Evolutionary conservation across 2,797 vertebrate species (phyloP).

Genomic region (Euphonia xanthogaster): DNA sequence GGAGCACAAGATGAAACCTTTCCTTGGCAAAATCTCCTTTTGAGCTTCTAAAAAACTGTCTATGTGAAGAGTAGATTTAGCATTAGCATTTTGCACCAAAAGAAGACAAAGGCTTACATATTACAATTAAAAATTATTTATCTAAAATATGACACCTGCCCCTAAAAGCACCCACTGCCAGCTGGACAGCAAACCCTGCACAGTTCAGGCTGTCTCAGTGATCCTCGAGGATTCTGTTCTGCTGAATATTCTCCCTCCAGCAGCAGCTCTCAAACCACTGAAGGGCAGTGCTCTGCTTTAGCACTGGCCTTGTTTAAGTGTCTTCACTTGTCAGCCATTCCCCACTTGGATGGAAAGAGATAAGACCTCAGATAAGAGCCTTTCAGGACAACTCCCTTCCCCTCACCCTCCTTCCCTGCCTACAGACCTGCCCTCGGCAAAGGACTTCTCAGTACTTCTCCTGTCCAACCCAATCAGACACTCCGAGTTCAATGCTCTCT

Average conservation of each 20-base stretch:
- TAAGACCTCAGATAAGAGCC: not conserved
- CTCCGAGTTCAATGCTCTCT: not conserved
- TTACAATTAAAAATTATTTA: not conserved
- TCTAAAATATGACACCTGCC: not conserved
- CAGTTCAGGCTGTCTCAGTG: not conserved
- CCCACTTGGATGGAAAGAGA: not conserved
- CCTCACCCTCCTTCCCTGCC: not conserved
- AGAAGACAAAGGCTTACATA: not conserved
- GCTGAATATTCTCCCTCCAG: not conserved
- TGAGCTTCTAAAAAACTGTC: not conserved
- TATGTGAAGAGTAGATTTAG: not conserved
- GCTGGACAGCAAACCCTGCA: not conserved
- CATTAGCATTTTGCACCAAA: not conserved
- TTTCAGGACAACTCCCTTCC: not conserved
- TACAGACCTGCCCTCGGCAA: conserved; percentile 12
- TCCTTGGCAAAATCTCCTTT: not conserved
- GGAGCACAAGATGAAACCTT: not conserved
- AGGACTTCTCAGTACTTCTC: not conserved
- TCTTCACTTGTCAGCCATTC: not conserved
- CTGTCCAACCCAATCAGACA: conserved; percentile 35
- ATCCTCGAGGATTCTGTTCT: not conserved
- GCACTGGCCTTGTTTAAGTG: not conserved
- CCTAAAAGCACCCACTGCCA: not conserved
- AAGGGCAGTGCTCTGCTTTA: not conserved
- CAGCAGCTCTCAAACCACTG: not conserved